A percentile compares a stretch with the other conserved stretches of the same genome.
Conservation (phyloP, 2,113 vertebrate species). For the Candoia aspera region DNA sequence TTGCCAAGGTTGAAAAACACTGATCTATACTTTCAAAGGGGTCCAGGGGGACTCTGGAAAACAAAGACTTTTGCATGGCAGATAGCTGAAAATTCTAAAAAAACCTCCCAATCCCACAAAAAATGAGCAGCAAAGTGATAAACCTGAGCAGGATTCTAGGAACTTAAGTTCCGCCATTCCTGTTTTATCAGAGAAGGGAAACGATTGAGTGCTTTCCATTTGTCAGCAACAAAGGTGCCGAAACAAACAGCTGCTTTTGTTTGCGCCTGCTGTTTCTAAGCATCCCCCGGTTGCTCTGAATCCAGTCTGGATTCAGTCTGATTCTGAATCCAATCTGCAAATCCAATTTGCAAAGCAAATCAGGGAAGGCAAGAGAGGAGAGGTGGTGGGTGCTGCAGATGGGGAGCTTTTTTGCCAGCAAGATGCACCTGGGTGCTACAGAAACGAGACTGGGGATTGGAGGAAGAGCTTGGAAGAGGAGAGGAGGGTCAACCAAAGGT, state of each 20-base stretch:
- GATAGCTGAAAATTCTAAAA: neutral
- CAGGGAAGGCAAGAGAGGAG: neutral
- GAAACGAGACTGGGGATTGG: neutral
- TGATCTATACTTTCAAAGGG: neutral
- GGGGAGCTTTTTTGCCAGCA: too few relatives aligned
- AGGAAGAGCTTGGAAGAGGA: neutral
- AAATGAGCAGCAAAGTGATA: neutral
- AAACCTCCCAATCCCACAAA: too few relatives aligned
- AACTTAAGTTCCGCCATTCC: neutral
- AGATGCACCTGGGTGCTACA: too few relatives aligned
- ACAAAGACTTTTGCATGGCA: neutral
- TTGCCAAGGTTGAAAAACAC: neutral
- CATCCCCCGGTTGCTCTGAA: neutral
- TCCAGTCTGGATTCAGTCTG: neutral
- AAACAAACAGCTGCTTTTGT: neutral
- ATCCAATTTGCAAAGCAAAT: neutral
- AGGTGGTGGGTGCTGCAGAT: neutral
- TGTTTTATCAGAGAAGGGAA: neutral
- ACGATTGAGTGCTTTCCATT: neutral
- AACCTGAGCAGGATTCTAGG: neutral
- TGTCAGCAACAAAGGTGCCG: neutral
- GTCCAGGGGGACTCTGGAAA: neutral
- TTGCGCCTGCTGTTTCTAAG: neutral
- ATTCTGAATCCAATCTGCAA: neutral
- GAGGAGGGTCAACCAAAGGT: neutral